phyloP scores from a whole-genome alignment of 1,140 invertebrate species.

The Steinernema khuongi region DNA sequence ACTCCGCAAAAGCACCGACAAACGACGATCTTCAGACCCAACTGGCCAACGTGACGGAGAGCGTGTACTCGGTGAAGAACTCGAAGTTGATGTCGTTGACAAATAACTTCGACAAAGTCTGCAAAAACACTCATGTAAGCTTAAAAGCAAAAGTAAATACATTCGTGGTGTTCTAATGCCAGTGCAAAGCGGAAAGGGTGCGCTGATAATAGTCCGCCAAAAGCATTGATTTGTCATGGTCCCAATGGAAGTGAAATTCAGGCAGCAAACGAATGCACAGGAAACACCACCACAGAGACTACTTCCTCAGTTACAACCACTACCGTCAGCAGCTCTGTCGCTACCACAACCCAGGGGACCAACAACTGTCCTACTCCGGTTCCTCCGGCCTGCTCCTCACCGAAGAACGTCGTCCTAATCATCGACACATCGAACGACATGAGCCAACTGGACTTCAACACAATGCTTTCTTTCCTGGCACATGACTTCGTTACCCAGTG shows the following conservation, averaged over 20 bases:
- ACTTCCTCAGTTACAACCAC: too few species aligned
- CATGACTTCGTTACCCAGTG: slow-evolving; percentile 2
- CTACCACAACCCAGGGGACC: too few species aligned
- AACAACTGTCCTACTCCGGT: too few species aligned
- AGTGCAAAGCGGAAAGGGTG: too few species aligned
- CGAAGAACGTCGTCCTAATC: not conserved
- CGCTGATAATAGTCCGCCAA: too few species aligned
- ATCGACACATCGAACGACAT: not conserved
- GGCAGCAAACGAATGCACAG: too few species aligned
- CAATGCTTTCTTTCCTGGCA: not conserved
- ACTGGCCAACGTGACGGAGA: not conserved
- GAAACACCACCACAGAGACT: too few species aligned
- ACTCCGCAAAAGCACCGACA: not conserved
- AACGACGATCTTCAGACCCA: not conserved
- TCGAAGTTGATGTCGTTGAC: not conserved
- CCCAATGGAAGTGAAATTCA: too few species aligned
- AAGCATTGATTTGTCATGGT: too few species aligned
- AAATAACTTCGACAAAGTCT: not conserved
- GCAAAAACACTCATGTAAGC: not conserved
- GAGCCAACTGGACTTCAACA: not conserved
- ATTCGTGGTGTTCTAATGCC: too few species aligned
- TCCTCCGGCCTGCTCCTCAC: not conserved
- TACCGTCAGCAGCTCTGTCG: too few species aligned
- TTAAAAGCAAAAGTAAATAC: too few species aligned
- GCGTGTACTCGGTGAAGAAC: not conserved